Evolutionary conservation across 1,140 invertebrate genomes (phyloP).

Genomic region (Diachasma alloeum): DNA sequence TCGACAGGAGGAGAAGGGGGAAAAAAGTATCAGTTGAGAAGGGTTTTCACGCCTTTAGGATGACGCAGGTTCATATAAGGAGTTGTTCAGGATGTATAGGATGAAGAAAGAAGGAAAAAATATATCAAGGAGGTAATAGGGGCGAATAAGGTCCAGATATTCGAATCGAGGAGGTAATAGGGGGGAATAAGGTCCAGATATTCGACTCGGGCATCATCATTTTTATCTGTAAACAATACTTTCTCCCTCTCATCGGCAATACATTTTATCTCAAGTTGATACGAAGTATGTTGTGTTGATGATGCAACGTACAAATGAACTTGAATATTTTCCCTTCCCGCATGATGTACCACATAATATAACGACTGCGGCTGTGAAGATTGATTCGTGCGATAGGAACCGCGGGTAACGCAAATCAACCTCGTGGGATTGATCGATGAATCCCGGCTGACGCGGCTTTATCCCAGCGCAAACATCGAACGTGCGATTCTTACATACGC

Average conservation of each 20-base stretch:
- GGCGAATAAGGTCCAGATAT: too few species aligned
- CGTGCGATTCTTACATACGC: background rate
- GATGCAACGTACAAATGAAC: conserved; percentile 23
- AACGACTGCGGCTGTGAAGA: conserved; percentile 5
- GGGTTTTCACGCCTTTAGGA: too few species aligned
- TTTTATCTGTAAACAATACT: too few species aligned
- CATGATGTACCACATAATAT: background rate
- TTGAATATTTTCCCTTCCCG: conserved; percentile 11
- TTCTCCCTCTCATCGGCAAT: background rate
- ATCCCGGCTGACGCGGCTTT: conserved; percentile 19
- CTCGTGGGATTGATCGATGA: conserved; percentile 26
- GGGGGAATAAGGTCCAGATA: too few species aligned
- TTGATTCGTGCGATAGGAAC: conserved; percentile 14
- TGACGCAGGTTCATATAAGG: too few species aligned
- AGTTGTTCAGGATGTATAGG: too few species aligned
- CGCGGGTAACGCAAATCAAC: conserved; percentile 23
- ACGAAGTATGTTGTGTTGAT: background rate
- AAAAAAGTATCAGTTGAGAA: too few species aligned
- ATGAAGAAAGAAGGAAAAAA: too few species aligned
- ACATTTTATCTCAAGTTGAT: conserved; percentile 4
- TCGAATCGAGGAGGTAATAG: too few species aligned
- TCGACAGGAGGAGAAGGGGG: too few species aligned
- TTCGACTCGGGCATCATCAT: too few species aligned
- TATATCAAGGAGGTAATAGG: too few species aligned
- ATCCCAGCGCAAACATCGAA: conserved; percentile 12